Evolutionary conservation across 2,113 vertebrate genomes (phyloP).

Genomic region (Siphamia tubifer): DNA sequence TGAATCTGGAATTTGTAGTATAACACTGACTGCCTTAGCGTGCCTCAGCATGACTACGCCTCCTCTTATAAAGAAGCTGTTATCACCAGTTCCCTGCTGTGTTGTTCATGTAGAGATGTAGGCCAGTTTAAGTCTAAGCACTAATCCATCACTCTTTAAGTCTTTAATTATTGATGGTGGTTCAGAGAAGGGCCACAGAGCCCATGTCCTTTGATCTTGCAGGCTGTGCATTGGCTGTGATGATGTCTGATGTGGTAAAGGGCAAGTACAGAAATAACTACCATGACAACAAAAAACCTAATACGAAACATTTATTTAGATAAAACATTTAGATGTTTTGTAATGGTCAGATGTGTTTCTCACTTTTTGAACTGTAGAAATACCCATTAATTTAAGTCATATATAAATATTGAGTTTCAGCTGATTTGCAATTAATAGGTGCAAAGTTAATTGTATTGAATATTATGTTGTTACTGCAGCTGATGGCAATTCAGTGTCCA

Average conservation of each 20-base stretch:
- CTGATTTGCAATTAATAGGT: too few species aligned
- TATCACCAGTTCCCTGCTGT: constrained; percentile 28
- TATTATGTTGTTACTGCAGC: constrained; percentile 9
- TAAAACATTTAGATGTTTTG: too few species aligned
- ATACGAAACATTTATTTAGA: too few species aligned
- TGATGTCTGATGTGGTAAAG: neutral
- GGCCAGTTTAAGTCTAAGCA: constrained; percentile 14
- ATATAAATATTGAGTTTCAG: too few species aligned
- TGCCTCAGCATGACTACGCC: neutral
- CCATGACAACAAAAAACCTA: neutral
- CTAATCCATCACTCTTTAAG: constrained; percentile 23
- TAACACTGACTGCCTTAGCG: neutral
- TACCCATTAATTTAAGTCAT: too few species aligned
- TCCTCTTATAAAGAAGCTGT: constrained; percentile 34
- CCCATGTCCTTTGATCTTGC: neutral
- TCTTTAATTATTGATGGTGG: constrained; percentile 40
- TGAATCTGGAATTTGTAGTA: neutral
- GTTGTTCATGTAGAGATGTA: constrained; percentile 31
- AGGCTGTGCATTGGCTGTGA: neutral
- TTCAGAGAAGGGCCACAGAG: constrained; percentile 14
- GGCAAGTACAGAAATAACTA: neutral
- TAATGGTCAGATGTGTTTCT: too few species aligned
- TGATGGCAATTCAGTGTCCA: neutral
- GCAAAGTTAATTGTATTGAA: neutral
- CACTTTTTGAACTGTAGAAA: too few species aligned